phyloP scores from a whole-genome alignment of 2,113 vertebrate genomes.

The Lucifuga dentata region DNA sequence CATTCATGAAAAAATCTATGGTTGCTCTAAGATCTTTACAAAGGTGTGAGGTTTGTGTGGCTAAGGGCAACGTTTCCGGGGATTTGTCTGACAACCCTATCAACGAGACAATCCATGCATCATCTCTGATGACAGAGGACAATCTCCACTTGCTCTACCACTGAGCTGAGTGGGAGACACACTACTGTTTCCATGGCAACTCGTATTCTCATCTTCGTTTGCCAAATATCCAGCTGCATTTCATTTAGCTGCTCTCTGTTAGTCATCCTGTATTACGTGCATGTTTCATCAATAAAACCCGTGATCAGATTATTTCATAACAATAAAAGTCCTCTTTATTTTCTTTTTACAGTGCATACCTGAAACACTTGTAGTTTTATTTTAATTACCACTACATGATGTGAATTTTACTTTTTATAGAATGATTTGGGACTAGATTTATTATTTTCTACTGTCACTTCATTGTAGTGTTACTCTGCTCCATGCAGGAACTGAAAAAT shows the following conservation, averaged over 20 bases:
- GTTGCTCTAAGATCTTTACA: neutral
- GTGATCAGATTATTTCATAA: slow-evolving; percentile 30
- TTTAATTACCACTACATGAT: too few relatives aligned
- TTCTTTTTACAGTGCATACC: neutral
- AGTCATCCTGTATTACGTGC: slow-evolving; percentile 46
- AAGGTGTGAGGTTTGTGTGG: slow-evolving; percentile 1
- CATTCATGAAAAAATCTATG: slow-evolving; percentile 54
- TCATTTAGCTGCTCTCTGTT: slow-evolving; percentile 42
- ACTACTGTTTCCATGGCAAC: slow-evolving; percentile 76
- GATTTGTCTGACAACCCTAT: slow-evolving; percentile 43
- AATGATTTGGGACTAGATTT: too few relatives aligned
- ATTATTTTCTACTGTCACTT: too few relatives aligned
- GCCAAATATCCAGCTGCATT: slow-evolving; percentile 68
- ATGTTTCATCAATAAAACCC: slow-evolving; percentile 29
- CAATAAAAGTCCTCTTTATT: too few relatives aligned
- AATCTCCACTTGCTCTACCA: slow-evolving; percentile 54
- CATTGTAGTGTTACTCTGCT: too few relatives aligned
- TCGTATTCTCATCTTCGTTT: slow-evolving; percentile 39
- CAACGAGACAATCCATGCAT: slow-evolving; percentile 64
- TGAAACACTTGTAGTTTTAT: neutral
- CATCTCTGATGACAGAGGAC: slow-evolving; percentile 56
- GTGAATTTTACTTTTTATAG: too few relatives aligned
- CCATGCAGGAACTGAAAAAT: too few relatives aligned
- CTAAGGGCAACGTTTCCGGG: slow-evolving; percentile 33
- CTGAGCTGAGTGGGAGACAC: slow-evolving; percentile 67